These are phyloP conservation scores for Thereva unica DNA, from an alignment of 2,888 invertebrate genomes.

Conservation along the genomic window DNA sequence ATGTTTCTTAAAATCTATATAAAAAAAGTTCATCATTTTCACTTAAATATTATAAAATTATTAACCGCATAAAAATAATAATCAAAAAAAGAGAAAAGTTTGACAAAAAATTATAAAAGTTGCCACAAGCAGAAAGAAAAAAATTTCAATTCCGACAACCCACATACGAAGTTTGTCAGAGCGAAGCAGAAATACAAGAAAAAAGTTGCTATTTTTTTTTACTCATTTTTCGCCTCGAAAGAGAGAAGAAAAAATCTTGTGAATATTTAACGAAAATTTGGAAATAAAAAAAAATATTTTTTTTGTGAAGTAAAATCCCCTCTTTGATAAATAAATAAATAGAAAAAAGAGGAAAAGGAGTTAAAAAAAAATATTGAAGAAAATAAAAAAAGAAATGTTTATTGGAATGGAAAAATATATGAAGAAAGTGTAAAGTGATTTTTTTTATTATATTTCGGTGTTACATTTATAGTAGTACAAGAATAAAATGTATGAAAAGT, in stretches of 20 bases:
- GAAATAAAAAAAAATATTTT: conserved; percentile 12
- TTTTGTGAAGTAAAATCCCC: conserved; percentile 15
- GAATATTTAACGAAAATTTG: conserved; percentile 3
- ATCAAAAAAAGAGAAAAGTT: neutral
- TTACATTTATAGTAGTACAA: conserved; percentile 18
- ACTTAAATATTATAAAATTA: neutral
- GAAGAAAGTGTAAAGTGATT: conserved; percentile 31
- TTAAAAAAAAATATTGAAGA: conserved; percentile 18
- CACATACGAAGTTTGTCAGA: conserved; percentile 23
- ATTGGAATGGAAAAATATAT: conserved; percentile 12
- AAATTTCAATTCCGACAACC: conserved; percentile 20
- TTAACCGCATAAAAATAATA: neutral
- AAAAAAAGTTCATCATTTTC: conserved; percentile 7
- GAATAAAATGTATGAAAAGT: neutral
- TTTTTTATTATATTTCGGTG: conserved; percentile 24
- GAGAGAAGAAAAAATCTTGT: conserved; percentile 22
- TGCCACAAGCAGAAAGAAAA: neutral
- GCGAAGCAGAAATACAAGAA: too few species aligned
- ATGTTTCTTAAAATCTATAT: conserved; percentile 16
- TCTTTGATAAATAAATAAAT: conserved; percentile 10
- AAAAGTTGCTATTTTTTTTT: too few species aligned
- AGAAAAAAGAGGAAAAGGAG: neutral
- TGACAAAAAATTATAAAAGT: neutral
- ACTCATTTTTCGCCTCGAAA: too few species aligned
- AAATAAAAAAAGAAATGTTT: conserved; percentile 28